Evolutionary conservation across 2,888 invertebrate genomes (phyloP).

Genomic region (Troides helena): DNA sequence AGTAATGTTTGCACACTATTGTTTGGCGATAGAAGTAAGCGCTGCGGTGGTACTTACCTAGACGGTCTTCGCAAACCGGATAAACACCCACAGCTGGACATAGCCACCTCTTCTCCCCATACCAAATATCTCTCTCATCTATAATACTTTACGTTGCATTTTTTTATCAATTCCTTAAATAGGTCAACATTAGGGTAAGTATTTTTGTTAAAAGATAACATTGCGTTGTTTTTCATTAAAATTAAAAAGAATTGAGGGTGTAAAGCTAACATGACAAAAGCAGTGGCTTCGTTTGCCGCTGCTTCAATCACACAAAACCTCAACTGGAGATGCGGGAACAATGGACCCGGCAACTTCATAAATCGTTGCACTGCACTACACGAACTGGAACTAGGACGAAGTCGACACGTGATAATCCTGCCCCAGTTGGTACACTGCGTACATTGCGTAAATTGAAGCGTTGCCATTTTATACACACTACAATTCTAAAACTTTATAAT

Average conservation of each 20-base stretch:
- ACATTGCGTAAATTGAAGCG: slow-evolving; percentile 1
- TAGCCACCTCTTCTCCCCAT: no score
- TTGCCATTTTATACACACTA: not conserved
- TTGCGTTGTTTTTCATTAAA: not conserved
- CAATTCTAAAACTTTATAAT: not conserved
- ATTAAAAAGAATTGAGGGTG: not conserved
- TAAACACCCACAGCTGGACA: no score
- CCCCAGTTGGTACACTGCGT: not conserved
- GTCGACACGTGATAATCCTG: slow-evolving; percentile 10
- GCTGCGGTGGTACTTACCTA: no score
- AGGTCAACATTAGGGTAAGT: not conserved
- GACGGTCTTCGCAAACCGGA: no score
- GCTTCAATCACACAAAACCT: slow-evolving; percentile 16
- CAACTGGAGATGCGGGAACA: slow-evolving; percentile 15
- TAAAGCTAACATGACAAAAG: slow-evolving; percentile 15
- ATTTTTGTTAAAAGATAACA: not conserved
- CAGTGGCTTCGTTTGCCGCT: slow-evolving; percentile 15
- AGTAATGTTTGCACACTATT: no score
- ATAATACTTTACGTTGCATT: not conserved
- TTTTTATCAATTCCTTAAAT: not conserved
- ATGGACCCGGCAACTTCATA: slow-evolving; percentile 25
- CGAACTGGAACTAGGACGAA: slow-evolving; percentile 24
- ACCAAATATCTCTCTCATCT: no score
- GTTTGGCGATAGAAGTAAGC: no score
- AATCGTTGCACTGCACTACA: slow-evolving; percentile 20